Percentiles rank a stretch among this genome's conserved stretches.
Conservation (phyloP, 2,113 vertebrate species). For the Sylvietta virens region DNA sequence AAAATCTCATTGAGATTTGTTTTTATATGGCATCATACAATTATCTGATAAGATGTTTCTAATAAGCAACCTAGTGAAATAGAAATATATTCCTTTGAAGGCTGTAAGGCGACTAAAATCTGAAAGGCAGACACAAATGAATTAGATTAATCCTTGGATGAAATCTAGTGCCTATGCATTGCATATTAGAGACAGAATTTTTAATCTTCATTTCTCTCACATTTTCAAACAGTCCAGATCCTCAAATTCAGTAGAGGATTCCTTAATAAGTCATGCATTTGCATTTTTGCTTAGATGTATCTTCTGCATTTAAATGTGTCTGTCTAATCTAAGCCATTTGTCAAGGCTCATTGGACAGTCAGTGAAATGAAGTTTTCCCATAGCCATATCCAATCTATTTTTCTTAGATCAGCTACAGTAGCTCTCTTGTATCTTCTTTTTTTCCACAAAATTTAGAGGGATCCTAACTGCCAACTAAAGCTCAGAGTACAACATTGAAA, state of each 20-base stretch:
- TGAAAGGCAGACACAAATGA: background rate
- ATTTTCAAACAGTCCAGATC: background rate
- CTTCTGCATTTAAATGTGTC: background rate
- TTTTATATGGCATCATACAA: background rate
- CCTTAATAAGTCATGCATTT: background rate
- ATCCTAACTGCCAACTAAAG: background rate
- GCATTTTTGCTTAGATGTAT: background rate
- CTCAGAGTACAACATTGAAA: background rate
- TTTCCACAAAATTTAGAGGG: background rate
- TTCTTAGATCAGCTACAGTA: background rate
- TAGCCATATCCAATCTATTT: background rate
- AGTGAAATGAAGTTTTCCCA: background rate
- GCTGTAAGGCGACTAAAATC: background rate
- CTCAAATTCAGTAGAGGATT: background rate
- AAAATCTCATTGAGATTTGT: background rate
- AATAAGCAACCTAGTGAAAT: background rate
- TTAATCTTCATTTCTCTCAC: background rate
- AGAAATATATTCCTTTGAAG: background rate
- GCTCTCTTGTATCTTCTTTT: background rate
- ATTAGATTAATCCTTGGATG: background rate
- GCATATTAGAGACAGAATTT: background rate
- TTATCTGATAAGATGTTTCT: background rate
- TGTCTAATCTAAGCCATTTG: background rate
- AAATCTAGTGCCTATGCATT: background rate
- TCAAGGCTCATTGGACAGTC: background rate